Base-by-base conservation (phyloP, 1,140 invertebrate genomes). In the Philopotamus ludificatus region DNA sequence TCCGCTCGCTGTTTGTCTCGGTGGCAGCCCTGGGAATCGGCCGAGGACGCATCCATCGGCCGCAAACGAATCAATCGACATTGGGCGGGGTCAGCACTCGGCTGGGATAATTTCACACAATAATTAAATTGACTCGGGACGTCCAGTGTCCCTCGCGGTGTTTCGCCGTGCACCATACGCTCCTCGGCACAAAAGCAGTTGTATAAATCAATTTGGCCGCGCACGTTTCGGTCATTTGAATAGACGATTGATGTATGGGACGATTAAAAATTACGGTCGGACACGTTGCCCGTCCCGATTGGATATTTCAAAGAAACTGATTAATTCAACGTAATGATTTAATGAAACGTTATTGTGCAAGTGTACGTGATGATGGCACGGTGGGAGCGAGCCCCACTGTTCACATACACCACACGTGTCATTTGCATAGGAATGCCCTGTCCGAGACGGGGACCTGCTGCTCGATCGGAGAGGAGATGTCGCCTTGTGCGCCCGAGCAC, bases 271-370 rank as follows among this genome's bases (percentile, higher is more conserved):
- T 55, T n/a, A 55, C 23, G 25, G 26, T 28, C 16, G 23, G 21
- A n/a, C 23, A 34, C 16, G 23, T 39, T 25, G n/a, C n/a, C 34
- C 9, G 26, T 55, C 16, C 1, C 53, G 22, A 55, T 26, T 44
- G 39, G 15, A 47, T 45, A 25, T 42, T 59, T 59, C 57, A 59
- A 45, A 59, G 57, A 59, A 59, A 12, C 44, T 21, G 18, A 49
- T 50, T 62, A 44, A 62, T 62, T 62, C 59, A 49, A 34, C 16
- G 59, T 62, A 62, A 63, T 54, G 61, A 63, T 63, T 63, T 63
- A 63, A 63, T 63, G 61, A 54, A 44, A 23, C 50, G 18, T 54
- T 53, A 54, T 53, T 54, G 61, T 63, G 50, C 26, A 25, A 54
- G 28, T 42, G 61, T 54, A 63, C 61, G 61, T 63, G 61, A 26